These are phyloP conservation scores for Acronicta aceris DNA, from an alignment of 2,888 invertebrate genomes.

Conservation along the genomic window DNA sequence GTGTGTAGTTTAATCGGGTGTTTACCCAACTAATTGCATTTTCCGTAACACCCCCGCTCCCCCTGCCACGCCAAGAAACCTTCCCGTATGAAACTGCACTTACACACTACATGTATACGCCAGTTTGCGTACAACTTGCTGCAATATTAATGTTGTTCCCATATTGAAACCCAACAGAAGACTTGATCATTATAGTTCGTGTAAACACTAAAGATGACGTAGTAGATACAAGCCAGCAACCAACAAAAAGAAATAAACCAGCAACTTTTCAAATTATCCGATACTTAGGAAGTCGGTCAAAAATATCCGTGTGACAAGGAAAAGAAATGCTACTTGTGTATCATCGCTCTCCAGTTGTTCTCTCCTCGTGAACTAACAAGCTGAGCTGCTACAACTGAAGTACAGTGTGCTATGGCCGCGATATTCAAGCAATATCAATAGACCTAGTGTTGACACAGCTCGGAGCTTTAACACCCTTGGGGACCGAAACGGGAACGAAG, in stretches of 20 bases:
- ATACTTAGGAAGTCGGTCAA: too few relatives aligned
- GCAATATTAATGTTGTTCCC: conserved; percentile 71
- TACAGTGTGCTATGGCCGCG: conserved; percentile 36
- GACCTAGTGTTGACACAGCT: conserved; percentile 27
- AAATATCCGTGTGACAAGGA: too few relatives aligned
- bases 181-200: conserved; percentile 53
- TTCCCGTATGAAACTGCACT: conserved; percentile 69
- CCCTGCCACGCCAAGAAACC: conserved; percentile 50
- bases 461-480: conserved; percentile 6
- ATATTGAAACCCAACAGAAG: conserved; percentile 55
- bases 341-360: conserved; percentile 30
- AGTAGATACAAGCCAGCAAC: conserved; percentile 21
- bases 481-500: conserved; percentile 7
- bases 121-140: conserved; percentile 64
- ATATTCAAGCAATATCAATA: conserved; percentile 46
- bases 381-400: conserved; percentile 34
- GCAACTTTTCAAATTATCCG: too few relatives aligned
- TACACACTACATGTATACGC: conserved; percentile 54
- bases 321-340: neutral
- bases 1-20: conserved; percentile 77
- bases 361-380: conserved; percentile 42
- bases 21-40: conserved; percentile 84
- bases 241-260: too few relatives aligned
- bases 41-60: conserved; percentile 61
- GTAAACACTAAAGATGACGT: conserved; percentile 20